phyloP scores from a whole-genome alignment of 2,113 vertebrate species.

The Marcusenius ussheri region DNA sequence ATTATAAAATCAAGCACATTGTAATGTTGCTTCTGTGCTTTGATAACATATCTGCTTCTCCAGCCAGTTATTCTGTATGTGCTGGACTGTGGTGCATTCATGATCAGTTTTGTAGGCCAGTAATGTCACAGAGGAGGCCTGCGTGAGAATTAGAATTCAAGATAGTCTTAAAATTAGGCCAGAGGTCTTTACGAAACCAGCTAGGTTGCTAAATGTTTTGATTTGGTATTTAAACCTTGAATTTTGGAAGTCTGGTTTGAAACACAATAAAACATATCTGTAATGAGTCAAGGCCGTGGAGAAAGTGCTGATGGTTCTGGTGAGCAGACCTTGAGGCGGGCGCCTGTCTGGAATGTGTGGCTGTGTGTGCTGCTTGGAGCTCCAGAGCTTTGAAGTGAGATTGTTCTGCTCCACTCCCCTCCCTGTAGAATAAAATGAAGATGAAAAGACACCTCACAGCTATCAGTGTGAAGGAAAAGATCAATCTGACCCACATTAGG shows the following conservation, averaged over 20 bases:
- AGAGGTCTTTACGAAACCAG: not conserved
- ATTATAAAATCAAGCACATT: not conserved
- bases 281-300: not conserved
- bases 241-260: not conserved
- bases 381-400: conserved; percentile 12
- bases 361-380: no score
- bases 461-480: conserved; percentile 6
- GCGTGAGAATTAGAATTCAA: not conserved
- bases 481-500: conserved; percentile 8
- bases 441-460: conserved; percentile 12
- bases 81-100: not conserved
- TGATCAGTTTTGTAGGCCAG: not conserved
- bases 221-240: not conserved
- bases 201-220: not conserved
- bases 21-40: not conserved
- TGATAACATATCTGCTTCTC: not conserved
- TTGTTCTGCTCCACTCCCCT: not conserved
- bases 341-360: not conserved
- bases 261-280: not conserved
- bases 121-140: not conserved
- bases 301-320: not conserved
- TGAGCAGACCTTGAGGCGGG: not conserved
- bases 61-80: not conserved
- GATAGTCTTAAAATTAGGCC: not conserved
- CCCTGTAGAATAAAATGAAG: conserved; percentile 6